These are phyloP conservation scores for Campoplex nolae DNA, from an alignment of 2,888 invertebrate species.

Conservation along the genomic window DNA sequence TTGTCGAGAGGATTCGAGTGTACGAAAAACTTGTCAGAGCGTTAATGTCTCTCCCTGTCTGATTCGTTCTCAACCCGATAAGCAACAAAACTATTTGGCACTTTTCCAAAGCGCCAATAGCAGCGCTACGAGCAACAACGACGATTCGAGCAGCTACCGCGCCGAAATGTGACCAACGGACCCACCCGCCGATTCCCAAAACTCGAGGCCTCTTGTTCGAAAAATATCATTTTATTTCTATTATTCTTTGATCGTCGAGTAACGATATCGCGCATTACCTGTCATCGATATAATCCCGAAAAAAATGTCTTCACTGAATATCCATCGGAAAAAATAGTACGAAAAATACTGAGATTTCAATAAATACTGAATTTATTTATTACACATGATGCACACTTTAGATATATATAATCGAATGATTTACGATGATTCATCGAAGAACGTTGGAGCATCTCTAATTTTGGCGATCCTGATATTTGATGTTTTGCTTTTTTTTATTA, in stretches of 20 bases:
- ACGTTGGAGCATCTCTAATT: background rate
- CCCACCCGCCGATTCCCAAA: background rate
- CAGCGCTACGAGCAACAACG: conserved; percentile 38
- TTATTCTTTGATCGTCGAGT: background rate
- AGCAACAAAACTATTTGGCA: conserved; percentile 62
- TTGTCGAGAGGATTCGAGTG: background rate
- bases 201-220: conserved; percentile 6
- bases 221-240: conserved; percentile 29
- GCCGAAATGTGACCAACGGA: conserved; percentile 21
- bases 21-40: conserved; percentile 39
- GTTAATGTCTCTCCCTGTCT: background rate
- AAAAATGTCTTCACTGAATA: background rate
- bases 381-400: background rate
- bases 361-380: background rate
- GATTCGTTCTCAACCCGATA: conserved; percentile 57
- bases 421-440: background rate
- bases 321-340: too few species aligned
- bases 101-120: conserved; percentile 60
- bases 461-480: conserved; percentile 11
- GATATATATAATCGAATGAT: background rate
- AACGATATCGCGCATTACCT: background rate
- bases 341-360: background rate
- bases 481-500: conserved; percentile 2
- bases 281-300: background rate
- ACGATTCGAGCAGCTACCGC: conserved; percentile 34